Conservation (phyloP, 1,140 invertebrate species). For the Micrasema longulum region DNA sequence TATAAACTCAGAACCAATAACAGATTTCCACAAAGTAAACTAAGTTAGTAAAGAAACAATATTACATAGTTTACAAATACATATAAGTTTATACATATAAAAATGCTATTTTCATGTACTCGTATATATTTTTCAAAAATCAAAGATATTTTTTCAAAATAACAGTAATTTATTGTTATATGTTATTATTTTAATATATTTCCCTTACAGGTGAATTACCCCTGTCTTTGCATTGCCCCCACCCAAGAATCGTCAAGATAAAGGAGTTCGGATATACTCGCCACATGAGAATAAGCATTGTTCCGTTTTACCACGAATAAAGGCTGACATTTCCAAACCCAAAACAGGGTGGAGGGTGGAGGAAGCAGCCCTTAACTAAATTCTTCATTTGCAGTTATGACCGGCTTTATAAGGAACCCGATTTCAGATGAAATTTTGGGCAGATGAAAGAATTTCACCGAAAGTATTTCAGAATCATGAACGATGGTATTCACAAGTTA, state of each 20-base stretch:
- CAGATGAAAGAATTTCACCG: conserved; percentile 19
- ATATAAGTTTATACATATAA: no score
- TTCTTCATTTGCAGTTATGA: conserved; percentile 40
- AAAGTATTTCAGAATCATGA: no score
- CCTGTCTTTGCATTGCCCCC: not conserved
- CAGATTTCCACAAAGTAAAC: no score
- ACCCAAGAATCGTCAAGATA: conserved; percentile 43
- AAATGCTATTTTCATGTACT: no score
- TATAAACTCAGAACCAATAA: no score
- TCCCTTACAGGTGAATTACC: not conserved
- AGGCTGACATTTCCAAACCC: conserved; percentile 44
- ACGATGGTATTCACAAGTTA: no score
- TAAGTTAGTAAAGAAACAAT: no score
- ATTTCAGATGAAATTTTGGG: conserved; percentile 21
- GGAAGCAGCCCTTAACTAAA: conserved; percentile 29
- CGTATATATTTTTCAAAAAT: no score
- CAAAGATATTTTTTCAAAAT: no score
- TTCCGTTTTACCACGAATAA: conserved; percentile 49
- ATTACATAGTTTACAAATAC: no score
- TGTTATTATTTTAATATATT: no score
- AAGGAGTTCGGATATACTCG: conserved; percentile 47
- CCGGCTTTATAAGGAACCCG: conserved; percentile 26
- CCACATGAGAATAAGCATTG: conserved; percentile 50
- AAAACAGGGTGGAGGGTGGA: not conserved
- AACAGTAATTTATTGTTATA: no score